Percentiles rank a stretch among this genome's conserved stretches.
phyloP scores from a whole-genome alignment of 2,888 invertebrate genomes.

The Agrotis puta region DNA sequence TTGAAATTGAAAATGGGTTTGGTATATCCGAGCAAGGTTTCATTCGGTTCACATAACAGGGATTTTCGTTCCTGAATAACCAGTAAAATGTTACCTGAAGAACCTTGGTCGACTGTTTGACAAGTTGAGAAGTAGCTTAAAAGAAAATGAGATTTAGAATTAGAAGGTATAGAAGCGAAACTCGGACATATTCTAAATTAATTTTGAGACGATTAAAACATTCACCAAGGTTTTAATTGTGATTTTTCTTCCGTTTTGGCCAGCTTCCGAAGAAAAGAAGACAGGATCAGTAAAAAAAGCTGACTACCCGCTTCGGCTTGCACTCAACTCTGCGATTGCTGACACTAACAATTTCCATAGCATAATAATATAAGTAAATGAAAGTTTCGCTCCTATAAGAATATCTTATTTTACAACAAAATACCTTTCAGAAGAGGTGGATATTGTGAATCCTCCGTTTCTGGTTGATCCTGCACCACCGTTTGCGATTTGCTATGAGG shows the following conservation, averaged over 20 bases:
- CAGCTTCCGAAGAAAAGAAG: too few relatives aligned
- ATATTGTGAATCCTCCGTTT: conserved; percentile 88
- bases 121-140: conserved; percentile 10
- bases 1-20: conserved; percentile 1
- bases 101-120: conserved; percentile 9
- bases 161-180: conserved; percentile 26
- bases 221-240: too few relatives aligned
- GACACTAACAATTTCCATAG: too few relatives aligned
- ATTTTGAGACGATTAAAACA: background rate
- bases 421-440: conserved; percentile 89
- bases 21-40: conserved; percentile 5
- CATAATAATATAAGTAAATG: background rate
- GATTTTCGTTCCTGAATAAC: conserved; percentile 24
- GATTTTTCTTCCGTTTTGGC: too few relatives aligned
- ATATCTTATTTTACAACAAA: conserved; percentile 13
- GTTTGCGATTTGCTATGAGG: conserved; percentile 89
- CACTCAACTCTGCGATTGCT: too few relatives aligned
- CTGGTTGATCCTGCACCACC: conserved; percentile 81
- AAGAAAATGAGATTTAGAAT: conserved; percentile 7
- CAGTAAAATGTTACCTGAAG: conserved; percentile 36
- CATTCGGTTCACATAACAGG: conserved; percentile 21
- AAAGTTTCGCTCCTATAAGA: conserved; percentile 9
- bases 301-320: too few relatives aligned
- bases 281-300: too few relatives aligned
- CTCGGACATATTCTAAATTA: background rate